Conservation (phyloP, 1,140 invertebrate species). For the Notospermus geniculatus region DNA sequence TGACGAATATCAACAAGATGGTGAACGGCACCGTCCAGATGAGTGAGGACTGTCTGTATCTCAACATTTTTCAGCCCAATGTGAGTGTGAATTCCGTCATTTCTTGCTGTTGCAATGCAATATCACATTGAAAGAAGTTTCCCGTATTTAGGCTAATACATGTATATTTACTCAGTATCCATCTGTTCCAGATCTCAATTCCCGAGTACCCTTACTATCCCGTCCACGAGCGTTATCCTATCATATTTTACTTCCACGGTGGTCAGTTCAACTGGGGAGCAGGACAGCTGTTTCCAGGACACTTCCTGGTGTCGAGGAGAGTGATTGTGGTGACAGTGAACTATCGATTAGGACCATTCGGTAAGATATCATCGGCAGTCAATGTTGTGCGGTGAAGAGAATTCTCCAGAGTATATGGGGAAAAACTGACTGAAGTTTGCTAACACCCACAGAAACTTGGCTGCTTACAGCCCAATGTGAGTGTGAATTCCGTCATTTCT, state of each 20-base stretch:
- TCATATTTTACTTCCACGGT: constrained; percentile 95
- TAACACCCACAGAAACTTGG: too few species aligned
- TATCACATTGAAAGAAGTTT: too few species aligned
- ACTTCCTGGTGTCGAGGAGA: constrained; percentile 83
- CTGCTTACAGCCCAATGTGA: too few species aligned
- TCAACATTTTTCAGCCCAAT: constrained; percentile 89
- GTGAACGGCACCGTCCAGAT: constrained; percentile 62
- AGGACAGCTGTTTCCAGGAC: constrained; percentile 86
- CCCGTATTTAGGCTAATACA: too few species aligned
- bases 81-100: constrained; percentile 60
- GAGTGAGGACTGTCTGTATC: constrained; percentile 92
- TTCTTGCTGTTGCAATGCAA: too few species aligned
- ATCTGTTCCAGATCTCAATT: constrained; percentile 7
- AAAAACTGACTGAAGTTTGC: too few species aligned
- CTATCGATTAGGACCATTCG: constrained; percentile 91
- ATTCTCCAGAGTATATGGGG: too few species aligned
- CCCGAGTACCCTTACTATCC: constrained; percentile 45
- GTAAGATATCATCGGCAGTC: too few species aligned
- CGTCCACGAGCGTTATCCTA: constrained; percentile 75
- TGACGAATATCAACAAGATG: constrained; percentile 67
- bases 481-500: too few species aligned
- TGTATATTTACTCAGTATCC: too few species aligned
- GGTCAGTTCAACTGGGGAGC: constrained; percentile 91
- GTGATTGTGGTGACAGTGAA: constrained; percentile 96
- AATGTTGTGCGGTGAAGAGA: too few species aligned